phyloP scores from a whole-genome alignment of 2,797 vertebrate species.

The Australoheros facetus region DNA sequence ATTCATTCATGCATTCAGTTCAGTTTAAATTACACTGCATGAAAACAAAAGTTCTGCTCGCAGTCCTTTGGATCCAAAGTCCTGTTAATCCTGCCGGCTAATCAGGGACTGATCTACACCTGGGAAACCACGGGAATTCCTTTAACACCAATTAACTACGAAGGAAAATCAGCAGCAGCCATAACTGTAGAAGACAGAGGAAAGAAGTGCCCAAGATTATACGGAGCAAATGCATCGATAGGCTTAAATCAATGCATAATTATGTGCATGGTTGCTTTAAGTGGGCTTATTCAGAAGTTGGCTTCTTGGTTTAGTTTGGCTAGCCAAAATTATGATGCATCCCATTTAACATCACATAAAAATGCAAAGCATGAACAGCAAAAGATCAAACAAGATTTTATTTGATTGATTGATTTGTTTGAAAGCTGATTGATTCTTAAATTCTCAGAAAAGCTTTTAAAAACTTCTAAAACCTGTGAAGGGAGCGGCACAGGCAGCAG shows the following conservation, averaged over 20 bases:
- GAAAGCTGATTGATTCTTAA: background rate
- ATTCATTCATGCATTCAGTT: background rate
- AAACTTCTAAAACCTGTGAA: no score
- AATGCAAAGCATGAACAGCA: background rate
- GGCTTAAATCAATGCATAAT: background rate
- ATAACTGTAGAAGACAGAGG: background rate
- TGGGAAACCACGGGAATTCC: constrained; percentile 20
- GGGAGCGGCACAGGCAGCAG: no score
- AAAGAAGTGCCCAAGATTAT: background rate
- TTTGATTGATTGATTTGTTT: background rate
- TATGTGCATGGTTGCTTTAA: background rate
- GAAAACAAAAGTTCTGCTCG: background rate
- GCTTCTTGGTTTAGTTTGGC: background rate
- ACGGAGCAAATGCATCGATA: background rate
- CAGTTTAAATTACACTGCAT: background rate
- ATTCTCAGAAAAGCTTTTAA: background rate
- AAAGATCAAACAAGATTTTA: background rate
- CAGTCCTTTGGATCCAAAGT: background rate
- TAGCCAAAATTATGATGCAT: rapidly evolving
- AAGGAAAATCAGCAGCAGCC: constrained; percentile 7
- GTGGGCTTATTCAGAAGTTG: background rate
- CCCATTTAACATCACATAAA: background rate
- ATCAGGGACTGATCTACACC: constrained; percentile 32
- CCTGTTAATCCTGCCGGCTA: constrained; percentile 29
- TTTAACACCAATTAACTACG: constrained; percentile 42